Evolutionary conservation across 2,113 vertebrate genomes (phyloP).

Genomic region (Pomatostomus ruficeps): DNA sequence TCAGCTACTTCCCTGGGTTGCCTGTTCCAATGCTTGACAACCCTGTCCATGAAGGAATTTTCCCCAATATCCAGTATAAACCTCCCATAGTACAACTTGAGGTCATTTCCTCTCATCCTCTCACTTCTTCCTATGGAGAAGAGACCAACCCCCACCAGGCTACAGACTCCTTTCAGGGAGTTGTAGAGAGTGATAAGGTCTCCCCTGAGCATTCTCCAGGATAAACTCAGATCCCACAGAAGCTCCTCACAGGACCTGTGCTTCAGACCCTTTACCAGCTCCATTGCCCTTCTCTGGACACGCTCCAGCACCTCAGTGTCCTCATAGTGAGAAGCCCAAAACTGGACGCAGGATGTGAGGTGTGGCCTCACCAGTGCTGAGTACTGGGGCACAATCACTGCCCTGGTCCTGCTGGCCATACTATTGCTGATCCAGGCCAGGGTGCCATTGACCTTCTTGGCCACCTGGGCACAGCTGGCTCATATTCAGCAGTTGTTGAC

Average conservation of each 20-base stretch:
- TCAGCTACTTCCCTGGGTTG: not conserved
- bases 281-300: not conserved
- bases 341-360: not conserved
- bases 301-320: accelerated
- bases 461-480: not conserved
- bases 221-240: not conserved
- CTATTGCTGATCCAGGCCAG: not conserved
- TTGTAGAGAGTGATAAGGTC: accelerated
- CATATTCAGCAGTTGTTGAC: not conserved
- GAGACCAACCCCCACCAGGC: accelerated
- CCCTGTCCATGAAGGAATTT: not conserved
- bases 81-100: not conserved
- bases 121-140: not conserved
- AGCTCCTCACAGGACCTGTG: not conserved
- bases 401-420: not conserved
- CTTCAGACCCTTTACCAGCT: not conserved
- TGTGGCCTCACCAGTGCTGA: not conserved
- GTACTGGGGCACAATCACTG: not conserved
- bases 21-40: not conserved
- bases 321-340: not conserved
- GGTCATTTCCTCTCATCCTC: not conserved
- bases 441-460: not conserved
- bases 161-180: not conserved
- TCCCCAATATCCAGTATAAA: not conserved
- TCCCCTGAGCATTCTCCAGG: not conserved